Evolutionary conservation across 2,888 invertebrate species (phyloP), one percentile per base, ranked within the genome.

Genomic region (Melieria picta): DNA sequence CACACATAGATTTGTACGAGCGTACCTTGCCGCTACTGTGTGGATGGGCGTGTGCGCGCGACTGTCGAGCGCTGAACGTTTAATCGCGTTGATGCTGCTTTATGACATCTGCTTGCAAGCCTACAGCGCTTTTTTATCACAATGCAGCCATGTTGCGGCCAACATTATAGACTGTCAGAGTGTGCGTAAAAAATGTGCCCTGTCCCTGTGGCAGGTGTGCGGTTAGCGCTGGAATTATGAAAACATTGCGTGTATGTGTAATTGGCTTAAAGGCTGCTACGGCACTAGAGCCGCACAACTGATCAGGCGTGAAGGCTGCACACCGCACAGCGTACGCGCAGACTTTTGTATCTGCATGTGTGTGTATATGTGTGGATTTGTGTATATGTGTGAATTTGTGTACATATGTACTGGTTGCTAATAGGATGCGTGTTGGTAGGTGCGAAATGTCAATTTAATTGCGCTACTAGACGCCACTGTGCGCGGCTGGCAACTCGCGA

Each of bases 201-300:
- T 30, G 30, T 30, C 30, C 16, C 16, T 16, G 30, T 30, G 30
- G 30, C 30, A 30, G 30, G 30, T 30, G 30, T 30, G 30, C 30
- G 30, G 30, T 30, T 30, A 30, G 30, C 30, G 30, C 10, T n/a
- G 65, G 30, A 56, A 65, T 65, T 65, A 65, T 46, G 16, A 65
- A 65, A 65, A 65, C 57, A 65, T 45, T 65, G 56, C 47, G 65
- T 56, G 30, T 30, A 30, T 58, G 60, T 16, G 13, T 67, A 67
- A 67, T 67, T 67, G 67, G 67, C 67, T 67, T 67, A 48, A 67
- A 60, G 58, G 50, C 58, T 58, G 13, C 56, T 65, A 46, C 7
- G 30, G 30, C 3, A n/a, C 16, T 48, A 63, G 13, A 47, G 48
- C 5, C 11, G 48, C 10, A 63, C 7, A 7, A 7, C 52, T 13